Base-by-base conservation (phyloP, 2,113 vertebrate genomes). In the Limanda limanda region DNA sequence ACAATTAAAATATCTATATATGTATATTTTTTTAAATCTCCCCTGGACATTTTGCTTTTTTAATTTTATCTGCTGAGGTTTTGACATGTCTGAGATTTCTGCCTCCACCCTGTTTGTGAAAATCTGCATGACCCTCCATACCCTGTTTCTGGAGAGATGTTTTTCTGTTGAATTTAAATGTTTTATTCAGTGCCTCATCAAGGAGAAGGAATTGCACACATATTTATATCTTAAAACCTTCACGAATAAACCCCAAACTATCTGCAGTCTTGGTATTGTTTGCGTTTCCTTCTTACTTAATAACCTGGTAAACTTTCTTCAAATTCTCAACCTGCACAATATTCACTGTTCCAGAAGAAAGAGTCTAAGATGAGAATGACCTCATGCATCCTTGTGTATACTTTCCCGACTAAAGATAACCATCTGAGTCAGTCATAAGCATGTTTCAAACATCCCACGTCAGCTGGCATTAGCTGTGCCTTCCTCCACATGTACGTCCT, bases 401-500 rank as follows among this genome's bases (percentile, higher is more conserved):
- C 54, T n/a, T 60, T 31, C 14, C 60, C 17, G 45, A 68, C 68
- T 66, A 79, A 74, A 88, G 68, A 84, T 82, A 77, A 68, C 40
- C 48, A 48, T 45, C 56, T 86, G 74, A 69, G 65, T 88, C 86
- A 84, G 54, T 31, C 70, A 45, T 55, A n/a, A 55, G 10, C 27
- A 51, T 59, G 59, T 71, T 51, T 73, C 52, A 35, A 52, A 77
- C 62, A 61, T 62, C 60, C 69, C 48, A 72, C 55, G 65, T 64
- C 78, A 70, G 37, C 23, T 45, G 13, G 25, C 42, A 68, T 83
- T 83, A 82, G 24, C 76, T 67, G 60, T 56, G 25, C 60, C 79
- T 63, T 71, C 62, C 64, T 59, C 79, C 78, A 78, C 78, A 82
- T 79, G 82, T 55, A 71, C 82, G 7, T 31, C 31, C 31, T 31